Percentiles rank a stretch among this genome's conserved stretches.
These are phyloP conservation scores for Rotaria magnacalcarata DNA, from an alignment of 2,888 invertebrate genomes.

Conservation along the genomic window DNA sequence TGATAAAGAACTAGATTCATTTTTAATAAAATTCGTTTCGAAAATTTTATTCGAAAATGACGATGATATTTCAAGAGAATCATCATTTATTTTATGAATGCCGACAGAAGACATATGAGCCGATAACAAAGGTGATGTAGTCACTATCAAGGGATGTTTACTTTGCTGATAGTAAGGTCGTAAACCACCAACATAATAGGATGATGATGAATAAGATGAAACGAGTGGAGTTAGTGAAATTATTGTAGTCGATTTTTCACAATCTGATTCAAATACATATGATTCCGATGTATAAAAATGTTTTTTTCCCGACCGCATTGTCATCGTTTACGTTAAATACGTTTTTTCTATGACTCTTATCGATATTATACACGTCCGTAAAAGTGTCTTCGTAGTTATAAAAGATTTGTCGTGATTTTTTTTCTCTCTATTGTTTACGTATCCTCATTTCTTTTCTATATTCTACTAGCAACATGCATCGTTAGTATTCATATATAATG, in stretches of 20 bases:
- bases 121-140: neutral
- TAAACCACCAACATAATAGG: neutral
- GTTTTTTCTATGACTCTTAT: neutral
- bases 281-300: neutral
- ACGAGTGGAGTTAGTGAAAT: slow-evolving; percentile 7
- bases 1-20: no score
- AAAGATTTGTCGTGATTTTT: neutral
- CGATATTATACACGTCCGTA: neutral
- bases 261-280: neutral
- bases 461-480: neutral
- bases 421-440: neutral
- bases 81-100: neutral
- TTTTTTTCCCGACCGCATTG: neutral
- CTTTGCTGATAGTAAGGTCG: neutral
- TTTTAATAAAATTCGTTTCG: no score
- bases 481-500: neutral
- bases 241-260: neutral
- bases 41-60: neutral
- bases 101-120: neutral
- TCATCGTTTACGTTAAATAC: neutral
- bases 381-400: neutral
- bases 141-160: neutral
- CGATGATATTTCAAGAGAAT: neutral
- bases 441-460: neutral
- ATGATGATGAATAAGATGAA: slow-evolving; percentile 11